Base-by-base conservation (phyloP, 1,140 invertebrate genomes). In the Dicyema japonicum region DNA sequence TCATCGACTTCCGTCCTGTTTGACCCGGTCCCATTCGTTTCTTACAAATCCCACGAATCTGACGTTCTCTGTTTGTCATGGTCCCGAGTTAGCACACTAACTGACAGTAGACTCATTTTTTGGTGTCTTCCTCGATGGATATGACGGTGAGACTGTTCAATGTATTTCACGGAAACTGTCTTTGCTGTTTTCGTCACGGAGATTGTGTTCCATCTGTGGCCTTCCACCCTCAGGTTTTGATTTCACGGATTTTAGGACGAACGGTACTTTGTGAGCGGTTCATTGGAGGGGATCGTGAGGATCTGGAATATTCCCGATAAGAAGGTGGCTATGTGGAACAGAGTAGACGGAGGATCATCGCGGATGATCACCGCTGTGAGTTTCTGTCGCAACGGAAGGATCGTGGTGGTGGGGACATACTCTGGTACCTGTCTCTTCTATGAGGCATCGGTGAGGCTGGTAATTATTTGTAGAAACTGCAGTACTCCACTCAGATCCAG, bases 281-380 rank as follows among this genome's bases (percentile, higher is more conserved):
- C 74, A 11, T 50, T 90, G 6, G 80, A 90, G 54, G 76, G 78
- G 9, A 88, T 90, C 51, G 56, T 94, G n/a, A 57, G 82, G 5
- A 47, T 94, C 1, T 92, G 85, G 85, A 88, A 90, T 46, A 92
- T 92, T 42, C 78, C 80, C 0, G 80, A 92, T 42, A 92, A 92
- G 44, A 90, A 90, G 50, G 72, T 74, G 11, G 14, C 12, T 6
- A 7, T 14, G 29, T 30, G 29, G 24, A 14, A 12, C 5, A 26
- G 18, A 18, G 14, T 23, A 16, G 11, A 2, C 11, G 31, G 3
- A 40, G 39, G 5, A 29, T 31, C 7, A 37, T 38, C 2, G 85
- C n/a, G 85, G 43, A 57, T 92, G 3, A 92, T 94, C 41, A 92
- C 82, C 0, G 75, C 82, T 0, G 78, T 80, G 1, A 88, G 82